Conservation (phyloP, 2,888 invertebrate species). For the Watsonalla binaria region DNA sequence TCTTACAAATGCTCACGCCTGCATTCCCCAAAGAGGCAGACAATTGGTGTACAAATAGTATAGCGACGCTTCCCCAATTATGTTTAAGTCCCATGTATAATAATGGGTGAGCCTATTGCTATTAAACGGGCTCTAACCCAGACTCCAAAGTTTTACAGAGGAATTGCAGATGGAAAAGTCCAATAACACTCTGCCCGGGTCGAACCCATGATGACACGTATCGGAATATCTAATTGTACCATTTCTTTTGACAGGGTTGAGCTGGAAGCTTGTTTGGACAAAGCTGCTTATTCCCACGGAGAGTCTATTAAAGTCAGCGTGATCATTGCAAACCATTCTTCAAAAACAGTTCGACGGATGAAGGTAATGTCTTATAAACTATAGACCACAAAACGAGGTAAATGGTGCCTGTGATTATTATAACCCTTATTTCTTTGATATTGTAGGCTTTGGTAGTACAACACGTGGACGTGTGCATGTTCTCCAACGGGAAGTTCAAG, state of each 20-base stretch:
- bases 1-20: too few species aligned
- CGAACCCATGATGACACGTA: background rate
- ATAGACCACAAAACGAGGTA: background rate
- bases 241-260: conserved; percentile 74
- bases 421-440: background rate
- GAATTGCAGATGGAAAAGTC: too few species aligned
- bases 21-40: too few species aligned
- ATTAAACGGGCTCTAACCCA: too few species aligned
- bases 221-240: background rate
- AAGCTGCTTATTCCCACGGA: conserved; percentile 89
- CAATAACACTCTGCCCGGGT: too few species aligned
- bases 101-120: too few species aligned
- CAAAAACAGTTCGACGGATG: conserved; percentile 89
- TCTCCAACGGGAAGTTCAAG: conserved; percentile 96
- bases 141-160: too few species aligned
- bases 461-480: conserved; percentile 96
- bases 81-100: too few species aligned
- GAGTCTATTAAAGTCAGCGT: conserved; percentile 88
- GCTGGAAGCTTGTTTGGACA: conserved; percentile 88
- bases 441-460: conserved; percentile 89
- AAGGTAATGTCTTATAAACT: conserved; percentile 76
- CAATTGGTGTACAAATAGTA: too few species aligned
- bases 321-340: conserved; percentile 87
- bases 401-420: conserved; percentile 3
- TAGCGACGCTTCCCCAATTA: too few species aligned